Percentiles rank a stretch among this genome's conserved stretches.
phyloP scores from a whole-genome alignment of 2,888 invertebrate genomes.

The Pterobdella sp. region DNA sequence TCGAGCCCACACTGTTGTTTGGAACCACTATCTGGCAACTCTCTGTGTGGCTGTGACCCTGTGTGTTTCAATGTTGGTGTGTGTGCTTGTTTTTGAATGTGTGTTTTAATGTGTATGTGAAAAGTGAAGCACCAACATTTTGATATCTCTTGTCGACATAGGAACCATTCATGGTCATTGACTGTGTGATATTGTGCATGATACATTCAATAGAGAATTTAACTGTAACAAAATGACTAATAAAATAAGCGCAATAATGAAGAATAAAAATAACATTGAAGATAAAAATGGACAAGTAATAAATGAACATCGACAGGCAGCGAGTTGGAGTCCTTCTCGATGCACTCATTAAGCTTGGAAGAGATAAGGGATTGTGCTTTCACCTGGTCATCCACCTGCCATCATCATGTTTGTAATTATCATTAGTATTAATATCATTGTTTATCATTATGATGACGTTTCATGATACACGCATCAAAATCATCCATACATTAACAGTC shows the following conservation, averaged over 20 bases:
- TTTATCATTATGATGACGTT: not conserved
- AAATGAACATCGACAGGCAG: not conserved
- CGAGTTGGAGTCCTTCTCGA: conserved; percentile 33
- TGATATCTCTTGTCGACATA: not conserved
- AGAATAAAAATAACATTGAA: not conserved
- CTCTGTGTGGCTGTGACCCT: conserved; percentile 20
- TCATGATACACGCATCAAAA: too few species aligned
- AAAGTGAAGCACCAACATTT: not conserved
- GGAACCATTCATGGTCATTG: not conserved
- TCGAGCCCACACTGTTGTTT: conserved; percentile 92
- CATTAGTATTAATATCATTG: not conserved
- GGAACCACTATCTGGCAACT: conserved; percentile 63
- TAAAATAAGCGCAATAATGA: not conserved
- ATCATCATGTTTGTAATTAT: not conserved
- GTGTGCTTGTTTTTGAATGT: too few species aligned
- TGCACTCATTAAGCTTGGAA: conserved; percentile 88
- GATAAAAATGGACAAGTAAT: not conserved
- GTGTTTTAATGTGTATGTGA: not conserved
- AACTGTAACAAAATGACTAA: not conserved
- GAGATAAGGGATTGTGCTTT: conserved; percentile 89
- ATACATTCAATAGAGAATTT: not conserved
- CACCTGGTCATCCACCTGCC: conserved; percentile 69
- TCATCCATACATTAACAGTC: too few species aligned
- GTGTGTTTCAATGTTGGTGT: conserved; percentile 1
- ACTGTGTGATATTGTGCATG: not conserved